Evolutionary conservation across 2,797 vertebrate genomes (phyloP).

Genomic region (Syndactyla subalaris): DNA sequence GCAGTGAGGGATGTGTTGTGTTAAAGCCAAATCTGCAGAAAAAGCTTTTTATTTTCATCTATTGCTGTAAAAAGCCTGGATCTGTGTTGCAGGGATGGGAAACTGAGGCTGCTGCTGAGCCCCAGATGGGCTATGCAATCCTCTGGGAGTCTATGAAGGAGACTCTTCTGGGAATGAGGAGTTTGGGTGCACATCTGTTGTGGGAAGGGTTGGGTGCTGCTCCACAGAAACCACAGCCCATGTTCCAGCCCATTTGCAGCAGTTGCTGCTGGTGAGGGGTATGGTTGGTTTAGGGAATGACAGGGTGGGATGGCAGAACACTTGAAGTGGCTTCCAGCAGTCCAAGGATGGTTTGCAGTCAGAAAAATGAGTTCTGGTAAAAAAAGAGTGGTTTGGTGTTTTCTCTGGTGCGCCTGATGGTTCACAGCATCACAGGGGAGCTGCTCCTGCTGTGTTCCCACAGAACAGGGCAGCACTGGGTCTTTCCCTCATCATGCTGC

Average conservation of each 20-base stretch:
- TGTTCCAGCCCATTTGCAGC: conserved; percentile 5
- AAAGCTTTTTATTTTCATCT: not conserved
- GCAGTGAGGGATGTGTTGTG: conserved; percentile 24
- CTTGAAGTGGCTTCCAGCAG: not conserved
- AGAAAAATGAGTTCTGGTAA: not conserved
- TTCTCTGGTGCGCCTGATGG: conserved; percentile 4
- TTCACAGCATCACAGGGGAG: not conserved
- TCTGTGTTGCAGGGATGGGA: conserved; percentile 45
- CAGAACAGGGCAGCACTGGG: not conserved
- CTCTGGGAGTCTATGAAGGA: not conserved
- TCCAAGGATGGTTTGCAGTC: conserved; percentile 19
- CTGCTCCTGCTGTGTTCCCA: fast-evolving
- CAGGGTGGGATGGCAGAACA: not conserved
- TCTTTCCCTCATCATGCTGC: not conserved
- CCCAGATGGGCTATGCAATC: not conserved
- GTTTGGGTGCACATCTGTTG: not conserved
- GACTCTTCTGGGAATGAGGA: not conserved
- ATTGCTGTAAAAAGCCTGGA: conserved; percentile 14
- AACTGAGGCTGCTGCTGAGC: conserved; percentile 32
- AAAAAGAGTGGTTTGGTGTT: not conserved
- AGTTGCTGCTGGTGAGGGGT: conserved; percentile 1
- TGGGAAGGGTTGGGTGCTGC: not conserved
- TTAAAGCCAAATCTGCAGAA: conserved; percentile 53
- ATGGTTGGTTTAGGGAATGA: conserved; percentile 47
- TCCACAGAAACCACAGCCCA: not conserved